Base-by-base conservation (phyloP, 64 coral and sea anemone species). In the Astreopora myriophthalma region DNA sequence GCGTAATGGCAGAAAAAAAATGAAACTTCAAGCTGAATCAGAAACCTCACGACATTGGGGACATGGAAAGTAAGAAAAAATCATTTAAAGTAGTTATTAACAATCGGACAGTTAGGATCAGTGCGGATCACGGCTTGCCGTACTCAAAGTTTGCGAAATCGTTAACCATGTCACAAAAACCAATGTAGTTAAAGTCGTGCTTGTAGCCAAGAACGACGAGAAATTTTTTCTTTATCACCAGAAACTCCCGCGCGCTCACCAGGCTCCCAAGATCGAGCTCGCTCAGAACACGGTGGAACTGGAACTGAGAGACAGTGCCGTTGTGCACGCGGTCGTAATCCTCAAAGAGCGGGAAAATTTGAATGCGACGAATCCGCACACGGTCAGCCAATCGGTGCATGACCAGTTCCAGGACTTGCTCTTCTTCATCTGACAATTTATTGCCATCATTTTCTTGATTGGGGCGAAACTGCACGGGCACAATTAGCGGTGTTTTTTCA, bases 241-340 rank as follows among this genome's bases (percentile, higher is more conserved):
- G 57, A 37, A 96, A 99, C 42, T 99, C 97, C 12, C 94, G 81
- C n/a, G 86, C 46, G 68, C 97, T 93, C n/a, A 96, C 97, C 87
- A 99, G 55, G 19, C 97, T 90, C 11, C 97, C 97, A 0, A 99
- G 71, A 34, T 99, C 97, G 1, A 99, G 90, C 63, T 99, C 97
- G 44, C 94, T 95, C 11, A 99, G 76, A 12, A 99, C 97, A 60
- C 97, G 97, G 63, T 96, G 93, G 69, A 99, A 99, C 83, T 99
- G 97, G 70, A 79, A 92, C 19, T 94, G 94, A 78, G 97, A 99
- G 4, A 99, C 97, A 12, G 90, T 93, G 35, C 97, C 97, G 34
- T 99, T 99, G 78, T 99, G 97, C 13, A 99, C 94, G 51, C 91
- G 90, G 91, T 99, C 97, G 67, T 99, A 99, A 76, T 99, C 97